phyloP scores from a whole-genome alignment of 1,140 invertebrate species.

The Drosophila santomea region DNA sequence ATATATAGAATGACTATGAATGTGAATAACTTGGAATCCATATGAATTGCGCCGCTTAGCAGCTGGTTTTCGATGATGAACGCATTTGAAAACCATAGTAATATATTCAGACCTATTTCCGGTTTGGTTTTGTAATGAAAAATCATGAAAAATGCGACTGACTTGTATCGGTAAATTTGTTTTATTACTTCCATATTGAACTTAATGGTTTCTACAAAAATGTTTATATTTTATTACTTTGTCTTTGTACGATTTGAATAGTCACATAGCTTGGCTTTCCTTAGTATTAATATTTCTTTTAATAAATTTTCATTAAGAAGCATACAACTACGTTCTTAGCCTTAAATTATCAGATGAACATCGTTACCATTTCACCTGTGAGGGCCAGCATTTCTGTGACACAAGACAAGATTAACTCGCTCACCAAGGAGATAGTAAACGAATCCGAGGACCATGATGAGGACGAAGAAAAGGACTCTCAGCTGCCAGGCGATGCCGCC shows the following conservation, averaged over 20 bases:
- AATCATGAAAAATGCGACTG: neutral
- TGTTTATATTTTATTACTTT: no score
- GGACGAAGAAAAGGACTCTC: conserved; percentile 71
- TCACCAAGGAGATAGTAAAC: conserved; percentile 53
- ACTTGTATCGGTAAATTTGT: neutral
- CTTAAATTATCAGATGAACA: neutral
- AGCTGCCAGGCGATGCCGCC: conserved; percentile 88
- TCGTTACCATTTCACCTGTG: neutral
- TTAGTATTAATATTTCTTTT: no score
- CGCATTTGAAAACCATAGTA: neutral
- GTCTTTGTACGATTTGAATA: no score
- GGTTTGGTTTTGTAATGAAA: neutral
- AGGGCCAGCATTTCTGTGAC: neutral
- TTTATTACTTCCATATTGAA: neutral
- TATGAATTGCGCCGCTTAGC: neutral
- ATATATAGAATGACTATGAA: neutral
- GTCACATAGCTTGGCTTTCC: no score
- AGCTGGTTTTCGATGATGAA: conserved; percentile 1
- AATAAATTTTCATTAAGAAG: no score
- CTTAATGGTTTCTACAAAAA: no score
- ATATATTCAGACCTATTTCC: neutral
- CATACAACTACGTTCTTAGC: neutral
- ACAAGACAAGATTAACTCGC: conserved; percentile 16
- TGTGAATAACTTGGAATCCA: neutral
- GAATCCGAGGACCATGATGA: conserved; percentile 11